phyloP scores from a whole-genome alignment of 1,140 invertebrate genomes.

The Aphaenogaster rudis region DNA sequence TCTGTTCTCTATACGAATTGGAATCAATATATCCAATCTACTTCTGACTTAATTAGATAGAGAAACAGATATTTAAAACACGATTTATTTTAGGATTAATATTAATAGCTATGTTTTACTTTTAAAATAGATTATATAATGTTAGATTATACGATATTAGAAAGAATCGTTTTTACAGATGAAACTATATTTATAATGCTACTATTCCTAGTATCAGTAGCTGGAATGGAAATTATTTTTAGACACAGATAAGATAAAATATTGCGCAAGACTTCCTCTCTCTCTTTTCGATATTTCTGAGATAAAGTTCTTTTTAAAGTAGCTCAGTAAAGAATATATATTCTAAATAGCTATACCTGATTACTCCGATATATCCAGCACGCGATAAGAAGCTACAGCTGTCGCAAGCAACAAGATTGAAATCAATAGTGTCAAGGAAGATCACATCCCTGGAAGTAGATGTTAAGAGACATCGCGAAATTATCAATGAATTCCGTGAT shows the following conservation, averaged over 20 bases:
- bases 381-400: constrained; percentile 88
- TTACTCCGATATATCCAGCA: constrained; percentile 80
- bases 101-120: background rate
- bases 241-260: background rate
- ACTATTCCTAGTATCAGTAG: background rate
- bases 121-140: constrained; percentile 25
- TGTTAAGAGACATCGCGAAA: constrained; percentile 87
- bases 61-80: background rate
- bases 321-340: background rate
- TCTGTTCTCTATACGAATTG: background rate
- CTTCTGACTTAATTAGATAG: background rate
- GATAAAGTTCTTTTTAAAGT: background rate
- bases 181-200: background rate
- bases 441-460: constrained; percentile 87
- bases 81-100: background rate
- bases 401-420: constrained; percentile 86
- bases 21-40: background rate
- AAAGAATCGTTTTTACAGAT: constrained; percentile 11
- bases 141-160: constrained; percentile 5
- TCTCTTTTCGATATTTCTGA: background rate
- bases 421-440: constrained; percentile 87
- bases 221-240: background rate
- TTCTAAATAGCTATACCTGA: constrained; percentile 24
- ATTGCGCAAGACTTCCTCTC: background rate
- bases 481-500: constrained; percentile 87